These are phyloP conservation scores for Coptodon rendalli DNA, from an alignment of 2,113 vertebrate genomes.

Conservation along the genomic window DNA sequence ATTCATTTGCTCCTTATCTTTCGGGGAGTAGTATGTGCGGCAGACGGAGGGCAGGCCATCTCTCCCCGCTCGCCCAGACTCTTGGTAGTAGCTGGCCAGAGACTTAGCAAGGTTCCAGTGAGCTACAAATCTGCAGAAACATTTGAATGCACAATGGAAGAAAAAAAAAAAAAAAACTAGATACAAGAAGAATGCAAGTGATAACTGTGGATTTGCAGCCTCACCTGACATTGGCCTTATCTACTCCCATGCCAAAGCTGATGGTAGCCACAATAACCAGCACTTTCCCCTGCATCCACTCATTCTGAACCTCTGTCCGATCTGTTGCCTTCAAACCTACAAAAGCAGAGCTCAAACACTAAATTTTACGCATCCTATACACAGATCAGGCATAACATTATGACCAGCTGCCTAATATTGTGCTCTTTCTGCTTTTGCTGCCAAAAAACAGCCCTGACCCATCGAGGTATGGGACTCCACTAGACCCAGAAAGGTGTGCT, in stretches of 20 bases:
- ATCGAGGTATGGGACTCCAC: background rate
- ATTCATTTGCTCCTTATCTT: constrained; percentile 82
- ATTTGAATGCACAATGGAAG: background rate
- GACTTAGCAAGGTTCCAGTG: constrained; percentile 98
- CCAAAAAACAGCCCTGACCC: background rate
- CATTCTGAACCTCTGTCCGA: constrained; percentile 81
- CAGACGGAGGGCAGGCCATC: constrained; percentile 89
- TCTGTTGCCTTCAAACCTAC: constrained; percentile 85
- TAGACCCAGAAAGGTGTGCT: background rate
- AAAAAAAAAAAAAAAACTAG: background rate
- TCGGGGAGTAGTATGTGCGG: constrained; percentile 89
- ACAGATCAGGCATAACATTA: background rate
- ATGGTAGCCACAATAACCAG: constrained; percentile 94
- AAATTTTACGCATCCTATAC: background rate
- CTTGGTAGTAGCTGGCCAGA: constrained; percentile 95
- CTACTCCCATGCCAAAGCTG: constrained; percentile 98
- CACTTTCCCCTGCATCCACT: constrained; percentile 94
- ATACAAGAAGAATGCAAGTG: background rate
- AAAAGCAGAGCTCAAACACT: background rate
- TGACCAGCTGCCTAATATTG: background rate
- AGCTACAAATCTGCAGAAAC: constrained; percentile 83
- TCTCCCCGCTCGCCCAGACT: constrained; percentile 92
- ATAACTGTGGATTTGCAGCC: background rate
- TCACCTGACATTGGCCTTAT: constrained; percentile 95
- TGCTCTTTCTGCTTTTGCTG: background rate